Evolutionary conservation across 2,113 vertebrate species (phyloP).

Genomic region (Bujurquina vittata): DNA sequence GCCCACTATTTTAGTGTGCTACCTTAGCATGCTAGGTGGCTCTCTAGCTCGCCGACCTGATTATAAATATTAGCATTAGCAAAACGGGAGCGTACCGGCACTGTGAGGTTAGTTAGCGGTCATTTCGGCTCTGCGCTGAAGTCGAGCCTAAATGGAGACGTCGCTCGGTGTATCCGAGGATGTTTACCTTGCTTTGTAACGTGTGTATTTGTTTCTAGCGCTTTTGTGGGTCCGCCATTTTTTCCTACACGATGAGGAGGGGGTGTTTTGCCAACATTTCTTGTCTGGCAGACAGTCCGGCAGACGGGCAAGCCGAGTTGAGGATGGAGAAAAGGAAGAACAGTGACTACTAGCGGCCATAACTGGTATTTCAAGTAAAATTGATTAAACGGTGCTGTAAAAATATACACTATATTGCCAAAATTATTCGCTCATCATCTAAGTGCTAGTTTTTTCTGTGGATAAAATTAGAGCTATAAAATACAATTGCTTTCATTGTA

Average conservation of each 20-base stretch:
- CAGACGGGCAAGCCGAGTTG: background rate
- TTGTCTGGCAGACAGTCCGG: constrained; percentile 43
- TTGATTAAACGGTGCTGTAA: background rate
- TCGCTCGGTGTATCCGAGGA: constrained; percentile 36
- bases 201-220: constrained; percentile 78
- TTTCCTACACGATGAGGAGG: constrained; percentile 48
- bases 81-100: constrained; percentile 13
- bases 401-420: no score
- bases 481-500: no score
- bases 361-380: background rate
- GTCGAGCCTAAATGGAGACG: background rate
- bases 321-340: background rate
- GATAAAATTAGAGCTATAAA: background rate
- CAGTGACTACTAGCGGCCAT: constrained; percentile 17
- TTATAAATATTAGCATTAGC: constrained; percentile 60
- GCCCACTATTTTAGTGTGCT: constrained; percentile 45
- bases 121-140: background rate
- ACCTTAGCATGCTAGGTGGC: constrained; percentile 66
- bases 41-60: constrained; percentile 40
- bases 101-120: background rate
- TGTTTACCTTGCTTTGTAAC: constrained; percentile 77
- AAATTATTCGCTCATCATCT: no score
- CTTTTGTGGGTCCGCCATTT: constrained; percentile 79
- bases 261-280: constrained; percentile 66
- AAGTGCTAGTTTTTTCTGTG: background rate